Base-by-base conservation (phyloP, 2,113 vertebrate genomes). In the Brevimyrus niger region DNA sequence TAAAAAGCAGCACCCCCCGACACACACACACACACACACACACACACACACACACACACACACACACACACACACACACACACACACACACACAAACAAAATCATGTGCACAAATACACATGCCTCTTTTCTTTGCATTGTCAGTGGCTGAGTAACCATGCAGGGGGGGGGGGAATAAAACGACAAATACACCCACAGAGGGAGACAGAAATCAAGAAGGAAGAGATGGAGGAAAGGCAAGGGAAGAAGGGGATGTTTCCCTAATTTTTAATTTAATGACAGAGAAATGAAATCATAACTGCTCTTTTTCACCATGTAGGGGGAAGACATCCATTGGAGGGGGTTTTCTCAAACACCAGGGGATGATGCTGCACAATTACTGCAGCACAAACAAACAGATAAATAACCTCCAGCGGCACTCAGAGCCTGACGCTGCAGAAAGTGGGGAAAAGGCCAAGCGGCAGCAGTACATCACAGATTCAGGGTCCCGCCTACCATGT, bases 61-160 rank as follows among this genome's bases (percentile, higher is more conserved):
- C 69, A 88, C 65, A 73, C 88, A 87, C 89, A 86, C 88, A 84
- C 89, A 90, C 89, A 88, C 65, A 86, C 58, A 88, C 90, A 87
- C 89, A 89, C 69, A 80, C 31, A 51, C 50, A 89, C 50, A 84
- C 27, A 31, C 42, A 61, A 38, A 89, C 58, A 73, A 47, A 42
- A 44, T 23, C 61, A 69, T 58, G 23, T 58, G 15, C 89, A 89
- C 84, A 9, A 46, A 73, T 53, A 48, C 42, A 87, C 89, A 89
- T 44, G 19, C 58, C 55, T 69, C 44, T 73, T 73, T 31, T 10
- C 91, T 91, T 86, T 92, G 93, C 92, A 93, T 91, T 89, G 94
- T 95, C 94, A 96, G 95, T 94, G 91, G 90, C 91, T 69, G 86
- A 93, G 91, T 91, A 92, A 94, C 93, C 92, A 92, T 93, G 93